Evolutionary conservation across 2,888 invertebrate species (phyloP).

Genomic region (Aproaerema taeniolella): DNA sequence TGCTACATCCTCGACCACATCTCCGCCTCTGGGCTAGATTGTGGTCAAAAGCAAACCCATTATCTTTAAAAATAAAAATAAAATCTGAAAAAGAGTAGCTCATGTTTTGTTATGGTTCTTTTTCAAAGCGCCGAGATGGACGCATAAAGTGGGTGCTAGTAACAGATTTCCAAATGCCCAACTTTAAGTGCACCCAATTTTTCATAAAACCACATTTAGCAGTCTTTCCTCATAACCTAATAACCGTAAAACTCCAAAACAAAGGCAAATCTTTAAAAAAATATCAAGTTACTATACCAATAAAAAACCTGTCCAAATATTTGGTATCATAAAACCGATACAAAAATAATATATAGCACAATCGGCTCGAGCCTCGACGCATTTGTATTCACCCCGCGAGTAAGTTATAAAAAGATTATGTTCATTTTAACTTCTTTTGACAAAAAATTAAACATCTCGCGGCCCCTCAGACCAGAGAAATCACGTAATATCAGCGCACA

Average conservation of each 20-base stretch:
- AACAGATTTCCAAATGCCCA: too few species aligned
- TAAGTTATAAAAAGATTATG: slow-evolving; percentile 64
- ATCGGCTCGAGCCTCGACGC: slow-evolving; percentile 58
- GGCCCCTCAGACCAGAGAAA: slow-evolving; percentile 48
- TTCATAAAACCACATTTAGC: slow-evolving; percentile 42
- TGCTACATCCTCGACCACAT: too few species aligned
- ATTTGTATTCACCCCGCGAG: slow-evolving; percentile 66
- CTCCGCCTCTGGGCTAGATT: too few species aligned
- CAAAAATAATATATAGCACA: slow-evolving; percentile 70
- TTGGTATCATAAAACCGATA: slow-evolving; percentile 72
- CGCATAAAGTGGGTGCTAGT: too few species aligned
- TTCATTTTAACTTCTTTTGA: slow-evolving; percentile 67
- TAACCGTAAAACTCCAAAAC: slow-evolving; percentile 63
- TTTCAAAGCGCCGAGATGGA: too few species aligned
- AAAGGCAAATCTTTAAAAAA: slow-evolving; percentile 53
- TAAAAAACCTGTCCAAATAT: slow-evolving; percentile 75
- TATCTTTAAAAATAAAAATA: too few species aligned
- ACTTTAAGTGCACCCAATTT: too few species aligned
- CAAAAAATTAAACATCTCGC: slow-evolving; percentile 59
- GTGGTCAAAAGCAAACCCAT: too few species aligned
- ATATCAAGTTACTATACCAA: slow-evolving; percentile 69
- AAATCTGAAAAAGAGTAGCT: too few species aligned
- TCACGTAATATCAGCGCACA: slow-evolving; percentile 51
- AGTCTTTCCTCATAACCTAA: slow-evolving; percentile 67
- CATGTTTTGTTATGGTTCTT: too few species aligned